Percentiles rank a stretch among this genome's conserved stretches.
Evolutionary conservation across 2,797 vertebrate species (phyloP).

Genomic region (Carcharodon carcharias): DNA sequence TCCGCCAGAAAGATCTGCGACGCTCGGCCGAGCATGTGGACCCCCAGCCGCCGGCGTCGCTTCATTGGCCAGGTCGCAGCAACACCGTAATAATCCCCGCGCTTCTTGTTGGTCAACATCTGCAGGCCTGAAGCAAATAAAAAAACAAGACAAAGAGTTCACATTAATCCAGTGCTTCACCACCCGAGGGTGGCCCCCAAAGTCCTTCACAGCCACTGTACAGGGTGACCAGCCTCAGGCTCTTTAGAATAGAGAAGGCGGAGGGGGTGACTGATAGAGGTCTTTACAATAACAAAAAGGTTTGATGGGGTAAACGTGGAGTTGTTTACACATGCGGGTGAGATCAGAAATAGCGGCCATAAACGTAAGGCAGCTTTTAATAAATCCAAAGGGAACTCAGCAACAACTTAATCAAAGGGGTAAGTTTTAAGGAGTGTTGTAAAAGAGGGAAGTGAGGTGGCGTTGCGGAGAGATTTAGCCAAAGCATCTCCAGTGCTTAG

Average conservation of each 20-base stretch:
- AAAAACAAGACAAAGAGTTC: background rate
- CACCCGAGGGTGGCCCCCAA: background rate
- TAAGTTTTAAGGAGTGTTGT: background rate
- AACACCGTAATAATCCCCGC: conserved; percentile 74
- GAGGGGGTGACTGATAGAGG: too few relatives aligned
- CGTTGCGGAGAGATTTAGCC: background rate
- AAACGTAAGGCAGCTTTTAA: background rate
- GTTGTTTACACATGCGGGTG: background rate
- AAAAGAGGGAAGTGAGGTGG: background rate
- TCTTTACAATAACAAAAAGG: background rate
- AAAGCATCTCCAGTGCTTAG: background rate
- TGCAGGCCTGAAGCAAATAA: conserved; percentile 61
- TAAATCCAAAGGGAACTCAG: background rate
- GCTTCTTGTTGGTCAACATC: conserved; percentile 79
- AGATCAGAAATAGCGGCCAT: background rate
- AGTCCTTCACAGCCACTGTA: background rate
- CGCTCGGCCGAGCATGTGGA: conserved; percentile 71
- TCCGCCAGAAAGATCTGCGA: conserved; percentile 84
- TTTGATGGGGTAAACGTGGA: background rate
- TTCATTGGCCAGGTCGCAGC: conserved; percentile 62
- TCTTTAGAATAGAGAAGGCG: background rate
- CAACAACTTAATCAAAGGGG: background rate
- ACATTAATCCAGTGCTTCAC: background rate
- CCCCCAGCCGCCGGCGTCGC: conserved; percentile 63
- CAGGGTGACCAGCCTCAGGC: too few relatives aligned